phyloP scores from a whole-genome alignment of 2,888 invertebrate species.

The Pterostichus niger region DNA sequence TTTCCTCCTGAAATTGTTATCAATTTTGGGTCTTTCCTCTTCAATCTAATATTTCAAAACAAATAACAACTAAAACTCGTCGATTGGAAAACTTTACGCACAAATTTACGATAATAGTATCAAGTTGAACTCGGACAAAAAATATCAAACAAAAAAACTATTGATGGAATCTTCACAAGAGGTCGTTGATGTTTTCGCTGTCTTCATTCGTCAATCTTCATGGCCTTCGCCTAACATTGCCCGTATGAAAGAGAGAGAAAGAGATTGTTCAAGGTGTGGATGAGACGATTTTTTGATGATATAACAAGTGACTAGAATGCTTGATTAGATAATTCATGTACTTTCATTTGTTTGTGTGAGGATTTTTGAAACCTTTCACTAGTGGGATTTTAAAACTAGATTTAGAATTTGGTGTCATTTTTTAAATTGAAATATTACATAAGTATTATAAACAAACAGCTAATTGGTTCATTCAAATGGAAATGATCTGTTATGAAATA shows the following conservation, averaged over 20 bases:
- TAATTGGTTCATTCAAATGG: background rate
- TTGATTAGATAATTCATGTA: constrained; percentile 9
- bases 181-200: background rate
- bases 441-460: background rate
- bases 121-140: background rate
- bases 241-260: background rate
- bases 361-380: background rate
- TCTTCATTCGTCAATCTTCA: background rate
- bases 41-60: background rate
- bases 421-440: background rate
- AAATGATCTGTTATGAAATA: background rate
- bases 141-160: background rate
- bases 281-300: background rate
- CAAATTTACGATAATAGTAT: constrained; percentile 12
- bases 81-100: constrained; percentile 1
- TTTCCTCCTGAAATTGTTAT: background rate
- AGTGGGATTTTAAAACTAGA: background rate
- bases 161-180: constrained; percentile 1
- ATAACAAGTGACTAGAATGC: background rate
- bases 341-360: background rate
- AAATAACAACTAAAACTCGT: background rate
- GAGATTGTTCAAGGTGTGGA: background rate
- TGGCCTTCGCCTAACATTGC: background rate
- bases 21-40: background rate
- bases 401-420: background rate